phyloP scores from a whole-genome alignment of 2,113 vertebrate genomes.

The Charina bottae region DNA sequence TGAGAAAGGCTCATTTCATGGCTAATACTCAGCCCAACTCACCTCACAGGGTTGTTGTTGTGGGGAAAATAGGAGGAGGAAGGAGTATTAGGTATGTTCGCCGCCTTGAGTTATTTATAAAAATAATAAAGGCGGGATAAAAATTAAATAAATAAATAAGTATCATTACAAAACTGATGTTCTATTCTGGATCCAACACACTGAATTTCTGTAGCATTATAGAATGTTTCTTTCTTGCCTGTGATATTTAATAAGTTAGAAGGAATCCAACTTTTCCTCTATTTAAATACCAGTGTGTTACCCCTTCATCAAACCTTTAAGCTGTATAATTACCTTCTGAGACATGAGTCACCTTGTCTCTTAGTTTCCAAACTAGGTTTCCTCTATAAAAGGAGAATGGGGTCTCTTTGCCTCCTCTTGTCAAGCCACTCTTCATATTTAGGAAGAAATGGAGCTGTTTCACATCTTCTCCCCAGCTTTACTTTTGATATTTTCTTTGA shows the following conservation, averaged over 20 bases:
- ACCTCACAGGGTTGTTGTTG: too few species aligned
- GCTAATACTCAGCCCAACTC: too few species aligned
- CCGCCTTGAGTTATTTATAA: too few species aligned
- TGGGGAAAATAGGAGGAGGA: too few species aligned
- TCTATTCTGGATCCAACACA: not conserved
- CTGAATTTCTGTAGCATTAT: conserved; percentile 11
- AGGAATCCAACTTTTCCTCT: conserved; percentile 41
- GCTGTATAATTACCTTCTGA: conserved; percentile 69
- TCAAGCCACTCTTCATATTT: not conserved
- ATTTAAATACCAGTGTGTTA: conserved; percentile 37
- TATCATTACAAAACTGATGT: not conserved
- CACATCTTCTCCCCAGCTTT: conserved; percentile 52
- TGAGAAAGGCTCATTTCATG: not conserved
- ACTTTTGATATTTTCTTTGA: conserved; percentile 54
- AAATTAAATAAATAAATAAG: too few species aligned
- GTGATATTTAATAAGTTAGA: conserved; percentile 5
- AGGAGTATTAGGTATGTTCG: too few species aligned
- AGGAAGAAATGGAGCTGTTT: conserved; percentile 63
- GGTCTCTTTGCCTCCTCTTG: conserved; percentile 30
- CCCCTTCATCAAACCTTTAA: conserved; percentile 55
- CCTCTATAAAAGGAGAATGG: conserved; percentile 66
- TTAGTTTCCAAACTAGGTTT: conserved; percentile 49
- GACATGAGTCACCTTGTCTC: conserved; percentile 70
- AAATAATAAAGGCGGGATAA: too few species aligned
- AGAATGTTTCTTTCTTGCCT: conserved; percentile 1